A percentile compares a stretch with the other conserved stretches of the same genome.
phyloP scores from a whole-genome alignment of 1,140 invertebrate species.

The Idris sp. region DNA sequence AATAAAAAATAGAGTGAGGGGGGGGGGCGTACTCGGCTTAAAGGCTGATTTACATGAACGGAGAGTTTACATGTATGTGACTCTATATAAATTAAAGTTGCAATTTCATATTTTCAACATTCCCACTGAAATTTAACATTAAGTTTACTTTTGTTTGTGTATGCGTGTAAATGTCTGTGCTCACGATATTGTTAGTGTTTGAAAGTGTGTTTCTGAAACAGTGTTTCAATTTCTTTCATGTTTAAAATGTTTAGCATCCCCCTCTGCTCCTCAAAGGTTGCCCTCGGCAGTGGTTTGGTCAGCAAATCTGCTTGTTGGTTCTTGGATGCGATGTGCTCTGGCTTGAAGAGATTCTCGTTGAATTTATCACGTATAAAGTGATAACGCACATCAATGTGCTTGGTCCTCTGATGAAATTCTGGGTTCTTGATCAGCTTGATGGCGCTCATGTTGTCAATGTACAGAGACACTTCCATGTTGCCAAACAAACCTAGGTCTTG shows the following conservation, averaged over 20 bases:
- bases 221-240: too few relatives aligned
- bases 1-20: too few relatives aligned
- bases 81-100: too few relatives aligned
- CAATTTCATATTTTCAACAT: too few relatives aligned
- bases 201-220: too few relatives aligned
- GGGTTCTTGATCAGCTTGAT: constrained; percentile 1
- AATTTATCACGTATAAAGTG: not conserved
- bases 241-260: not conserved
- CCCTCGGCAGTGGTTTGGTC: not conserved
- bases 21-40: too few relatives aligned
- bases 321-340: not conserved
- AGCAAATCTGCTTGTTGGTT: not conserved
- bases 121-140: too few relatives aligned
- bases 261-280: not conserved
- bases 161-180: too few relatives aligned
- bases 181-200: too few relatives aligned
- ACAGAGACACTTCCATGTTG: not conserved
- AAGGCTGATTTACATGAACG: too few relatives aligned
- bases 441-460: constrained; percentile 3
- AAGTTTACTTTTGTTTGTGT: too few relatives aligned
- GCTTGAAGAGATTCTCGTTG: not conserved
- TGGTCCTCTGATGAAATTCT: constrained; percentile 1
- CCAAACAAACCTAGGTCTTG: not conserved
- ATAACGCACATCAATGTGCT: not conserved
- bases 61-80: too few relatives aligned